phyloP scores from a whole-genome alignment of 1,140 invertebrate genomes.

The Temnothorax nylanderi region DNA sequence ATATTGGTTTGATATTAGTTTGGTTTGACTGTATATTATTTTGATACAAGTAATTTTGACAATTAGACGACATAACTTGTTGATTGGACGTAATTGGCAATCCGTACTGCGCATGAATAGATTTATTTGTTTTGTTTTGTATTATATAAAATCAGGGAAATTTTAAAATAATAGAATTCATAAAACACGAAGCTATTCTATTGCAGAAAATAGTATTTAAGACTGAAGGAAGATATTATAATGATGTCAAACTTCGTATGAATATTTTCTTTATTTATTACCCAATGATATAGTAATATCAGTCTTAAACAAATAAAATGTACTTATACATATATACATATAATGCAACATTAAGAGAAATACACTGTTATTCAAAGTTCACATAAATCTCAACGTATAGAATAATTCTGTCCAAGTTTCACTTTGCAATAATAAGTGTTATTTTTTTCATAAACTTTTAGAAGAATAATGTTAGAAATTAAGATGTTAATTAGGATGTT shows the following conservation, averaged over 20 bases:
- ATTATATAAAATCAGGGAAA: no score
- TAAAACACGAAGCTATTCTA: no score
- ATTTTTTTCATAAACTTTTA: conserved; percentile 2
- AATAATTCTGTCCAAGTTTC: not conserved
- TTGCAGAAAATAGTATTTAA: no score
- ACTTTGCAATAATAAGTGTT: not conserved
- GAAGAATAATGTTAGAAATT: not conserved
- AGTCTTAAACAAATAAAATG: not conserved
- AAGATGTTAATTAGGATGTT: not conserved
- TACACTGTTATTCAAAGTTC: not conserved
- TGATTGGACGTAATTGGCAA: not conserved
- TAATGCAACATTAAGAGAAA: no score
- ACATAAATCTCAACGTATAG: conserved; percentile 29
- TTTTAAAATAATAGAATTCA: no score
- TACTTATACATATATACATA: not conserved
- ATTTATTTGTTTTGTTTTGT: not conserved
- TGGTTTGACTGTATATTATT: not conserved
- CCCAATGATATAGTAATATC: not conserved
- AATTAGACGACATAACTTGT: not conserved
- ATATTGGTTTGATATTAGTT: not conserved
- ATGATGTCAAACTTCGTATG: not conserved
- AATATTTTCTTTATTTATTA: not conserved
- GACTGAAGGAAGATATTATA: no score
- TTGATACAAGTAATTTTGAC: conserved; percentile 14
- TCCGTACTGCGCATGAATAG: not conserved